These are phyloP conservation scores for Ommatoiulus sabulosus DNA, from an alignment of 2,888 invertebrate genomes.

Conservation along the genomic window DNA sequence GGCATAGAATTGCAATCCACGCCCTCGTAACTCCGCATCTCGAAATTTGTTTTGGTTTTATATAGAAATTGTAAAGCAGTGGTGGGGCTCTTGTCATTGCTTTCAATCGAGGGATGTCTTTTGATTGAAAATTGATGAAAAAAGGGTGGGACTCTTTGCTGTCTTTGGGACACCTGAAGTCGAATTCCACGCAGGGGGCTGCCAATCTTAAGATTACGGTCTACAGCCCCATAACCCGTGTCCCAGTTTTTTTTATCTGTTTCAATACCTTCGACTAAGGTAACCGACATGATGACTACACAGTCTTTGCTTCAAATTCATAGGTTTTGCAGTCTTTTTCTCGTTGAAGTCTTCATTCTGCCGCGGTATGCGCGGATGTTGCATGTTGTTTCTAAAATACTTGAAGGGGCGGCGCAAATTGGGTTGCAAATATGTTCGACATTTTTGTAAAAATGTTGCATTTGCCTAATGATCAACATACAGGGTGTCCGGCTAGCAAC, in stretches of 20 bases:
- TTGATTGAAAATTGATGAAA: conserved; percentile 47
- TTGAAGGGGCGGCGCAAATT: not conserved
- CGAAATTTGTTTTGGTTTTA: conserved; percentile 31
- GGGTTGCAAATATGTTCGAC: not conserved
- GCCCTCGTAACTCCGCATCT: conserved; percentile 41
- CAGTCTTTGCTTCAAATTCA: not conserved
- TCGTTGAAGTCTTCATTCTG: not conserved
- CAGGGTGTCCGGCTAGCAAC: not conserved
- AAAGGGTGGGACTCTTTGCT: conserved; percentile 41
- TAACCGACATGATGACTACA: conserved; percentile 15
- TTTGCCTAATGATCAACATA: not conserved
- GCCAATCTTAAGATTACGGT: conserved; percentile 29
- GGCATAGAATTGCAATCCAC: conserved; percentile 47
- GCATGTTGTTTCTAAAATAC: conserved; percentile 20
- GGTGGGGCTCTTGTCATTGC: conserved; percentile 39
- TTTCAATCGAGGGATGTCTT: conserved; percentile 38
- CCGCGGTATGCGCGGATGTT: not conserved
- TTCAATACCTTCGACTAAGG: not conserved
- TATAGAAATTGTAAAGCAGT: conserved; percentile 48
- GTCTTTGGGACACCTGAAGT: conserved; percentile 42
- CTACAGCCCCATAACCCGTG: not conserved
- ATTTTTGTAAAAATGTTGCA: not conserved
- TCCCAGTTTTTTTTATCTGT: not conserved
- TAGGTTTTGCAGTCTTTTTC: not conserved
- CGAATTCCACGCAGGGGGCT: not conserved